These are phyloP conservation scores for Leuciscus idus DNA, from an alignment of 2,113 vertebrate genomes.

Conservation along the genomic window DNA sequence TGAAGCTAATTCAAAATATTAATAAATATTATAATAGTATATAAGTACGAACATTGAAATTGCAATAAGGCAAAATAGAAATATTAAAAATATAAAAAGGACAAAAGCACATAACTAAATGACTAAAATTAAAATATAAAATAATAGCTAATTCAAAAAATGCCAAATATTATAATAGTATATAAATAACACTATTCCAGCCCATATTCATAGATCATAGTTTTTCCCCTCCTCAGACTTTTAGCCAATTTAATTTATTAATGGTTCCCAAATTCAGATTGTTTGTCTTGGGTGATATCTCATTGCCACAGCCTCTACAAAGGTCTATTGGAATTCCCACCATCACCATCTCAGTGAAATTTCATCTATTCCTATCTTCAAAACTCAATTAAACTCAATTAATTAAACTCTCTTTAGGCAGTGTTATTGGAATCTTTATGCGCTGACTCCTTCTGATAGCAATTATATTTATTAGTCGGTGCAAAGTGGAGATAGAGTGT, in stretches of 20 bases:
- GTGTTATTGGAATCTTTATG: not conserved
- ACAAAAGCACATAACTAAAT: too few species aligned
- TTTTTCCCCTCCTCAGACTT: not conserved
- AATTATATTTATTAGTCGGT: not conserved
- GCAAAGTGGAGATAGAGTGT: not conserved
- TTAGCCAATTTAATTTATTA: not conserved
- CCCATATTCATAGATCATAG: not conserved
- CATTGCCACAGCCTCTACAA: not conserved
- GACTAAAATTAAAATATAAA: too few species aligned
- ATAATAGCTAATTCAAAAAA: not conserved
- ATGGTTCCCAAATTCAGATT: not conserved
- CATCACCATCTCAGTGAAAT: not conserved
- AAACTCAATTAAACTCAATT: not conserved
- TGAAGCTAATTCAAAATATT: not conserved
- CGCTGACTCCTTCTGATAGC: not conserved
- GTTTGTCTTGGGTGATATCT: not conserved
- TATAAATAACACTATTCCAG: not conserved
- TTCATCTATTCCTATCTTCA: not conserved
- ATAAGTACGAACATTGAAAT: not conserved
- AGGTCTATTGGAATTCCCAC: not conserved
- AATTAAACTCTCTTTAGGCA: slow-evolving; percentile 8
- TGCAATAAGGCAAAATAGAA: not conserved
- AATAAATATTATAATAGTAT: not conserved
- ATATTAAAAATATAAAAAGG: not conserved
- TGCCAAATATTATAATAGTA: not conserved